A percentile compares a stretch with the other conserved stretches of the same genome.
phyloP scores from a whole-genome alignment of 2,888 invertebrate genomes.

The Helicoverpa assulta region DNA sequence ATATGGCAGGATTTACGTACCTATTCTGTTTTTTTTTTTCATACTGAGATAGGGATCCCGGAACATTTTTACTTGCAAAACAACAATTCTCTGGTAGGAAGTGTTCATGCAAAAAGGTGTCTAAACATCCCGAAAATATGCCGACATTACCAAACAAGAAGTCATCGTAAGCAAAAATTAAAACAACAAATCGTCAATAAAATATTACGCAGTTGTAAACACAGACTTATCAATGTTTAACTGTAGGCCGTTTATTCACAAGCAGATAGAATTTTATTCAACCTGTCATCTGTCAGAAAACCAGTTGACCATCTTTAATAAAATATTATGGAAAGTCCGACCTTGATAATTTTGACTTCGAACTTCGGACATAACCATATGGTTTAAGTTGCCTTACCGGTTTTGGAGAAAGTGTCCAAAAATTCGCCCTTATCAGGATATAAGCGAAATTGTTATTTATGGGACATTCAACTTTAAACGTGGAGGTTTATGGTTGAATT shows the following conservation, averaged over 20 bases:
- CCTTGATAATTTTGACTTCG: slow-evolving; percentile 30
- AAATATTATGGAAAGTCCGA: slow-evolving; percentile 55
- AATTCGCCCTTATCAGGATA: slow-evolving; percentile 51
- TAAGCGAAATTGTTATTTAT: slow-evolving; percentile 35
- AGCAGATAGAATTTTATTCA: slow-evolving; percentile 11
- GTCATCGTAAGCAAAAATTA: too few species aligned
- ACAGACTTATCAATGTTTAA: too few species aligned
- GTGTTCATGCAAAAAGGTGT: too few species aligned
- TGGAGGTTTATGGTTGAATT: slow-evolving; percentile 1
- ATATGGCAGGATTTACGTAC: too few species aligned
- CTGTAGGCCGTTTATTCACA: too few species aligned
- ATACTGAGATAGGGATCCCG: too few species aligned
- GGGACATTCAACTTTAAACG: slow-evolving; percentile 9
- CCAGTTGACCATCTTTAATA: slow-evolving; percentile 24
- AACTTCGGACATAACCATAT: slow-evolving; percentile 9
- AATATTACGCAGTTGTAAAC: not conserved
- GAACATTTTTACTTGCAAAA: too few species aligned
- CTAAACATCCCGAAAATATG: too few species aligned
- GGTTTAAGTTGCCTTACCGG: slow-evolving; percentile 52
- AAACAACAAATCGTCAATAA: not conserved
- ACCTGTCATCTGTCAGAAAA: not conserved
- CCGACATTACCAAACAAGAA: too few species aligned
- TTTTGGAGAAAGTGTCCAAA: slow-evolving; percentile 53
- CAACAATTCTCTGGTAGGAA: too few species aligned
- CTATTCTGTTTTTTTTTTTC: too few species aligned